Base-by-base conservation (phyloP, 2,797 vertebrate species). In the Lagocephalus sceleratus region DNA sequence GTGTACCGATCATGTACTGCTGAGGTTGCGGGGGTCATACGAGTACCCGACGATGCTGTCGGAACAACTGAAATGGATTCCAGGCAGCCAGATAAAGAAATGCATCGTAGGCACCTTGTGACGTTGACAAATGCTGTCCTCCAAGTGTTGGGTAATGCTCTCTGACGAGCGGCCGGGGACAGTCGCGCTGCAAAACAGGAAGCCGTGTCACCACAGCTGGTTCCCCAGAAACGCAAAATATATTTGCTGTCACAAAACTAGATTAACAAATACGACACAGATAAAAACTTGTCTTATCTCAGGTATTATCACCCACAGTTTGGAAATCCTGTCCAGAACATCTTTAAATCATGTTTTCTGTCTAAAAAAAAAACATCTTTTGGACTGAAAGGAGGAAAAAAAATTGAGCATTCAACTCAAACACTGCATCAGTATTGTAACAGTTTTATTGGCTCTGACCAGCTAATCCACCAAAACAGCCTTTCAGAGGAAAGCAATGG, bases 91-190 rank as follows among this genome's bases (percentile, higher is more conserved):
- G 42, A 54, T 60, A 75, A 71, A 81, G 73, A 85, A 88, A 80
- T 77, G 88, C 88, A 85, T 76, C 47, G 80, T 41, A 56, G 79
- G 85, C 88, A 86, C 54, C 50, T 45, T 1, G 11, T 81, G 85
- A 88, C 86, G 59, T 85, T 90, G 89, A 89, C 88, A 78, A 88
- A 90, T 90, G 86, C 72, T 84, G 86, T 88, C 83, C 88, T 84
- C 81, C 29, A 78, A 82, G 78, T 81, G 82, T 83, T 83, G 64
- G 83, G 78, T 88, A 88, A 86, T 83, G 84, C 70, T 79, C 82
- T 81, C 81, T 74, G 81, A 85, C 87, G 87, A 87, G 76, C 75
- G 75, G 69, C 75, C 59, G 74, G 47, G 51, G 66, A 63, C 57
- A 75, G 75, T 77, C 63, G 69, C 58, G 62, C 62, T 43, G 71